phyloP scores from a whole-genome alignment of 2,113 vertebrate genomes.

The Rhinolophus sinicus region DNA sequence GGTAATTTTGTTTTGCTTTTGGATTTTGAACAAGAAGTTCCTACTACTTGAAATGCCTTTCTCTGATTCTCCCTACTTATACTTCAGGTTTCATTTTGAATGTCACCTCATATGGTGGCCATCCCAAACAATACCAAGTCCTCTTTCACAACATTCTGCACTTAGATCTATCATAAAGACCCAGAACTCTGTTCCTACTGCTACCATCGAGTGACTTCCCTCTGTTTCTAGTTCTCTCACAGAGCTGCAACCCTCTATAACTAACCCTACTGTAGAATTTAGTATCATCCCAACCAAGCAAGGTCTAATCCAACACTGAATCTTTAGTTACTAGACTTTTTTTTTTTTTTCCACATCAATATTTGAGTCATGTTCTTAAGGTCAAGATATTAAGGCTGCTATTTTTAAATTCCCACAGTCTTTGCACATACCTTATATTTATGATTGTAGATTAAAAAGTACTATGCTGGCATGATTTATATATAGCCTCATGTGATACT shows the following conservation, averaged over 20 bases:
- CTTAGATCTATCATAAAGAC: neutral
- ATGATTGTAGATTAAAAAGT: neutral
- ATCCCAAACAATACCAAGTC: neutral
- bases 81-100: neutral
- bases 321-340: neutral
- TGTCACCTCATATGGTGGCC: no score
- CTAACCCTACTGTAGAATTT: neutral
- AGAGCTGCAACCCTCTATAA: neutral
- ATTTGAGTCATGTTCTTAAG: slow-evolving; percentile 3
- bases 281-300: neutral
- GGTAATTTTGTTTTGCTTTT: neutral
- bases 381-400: neutral
- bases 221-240: neutral
- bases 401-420: neutral
- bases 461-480: neutral
- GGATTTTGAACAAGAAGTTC: neutral
- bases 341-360: neutral
- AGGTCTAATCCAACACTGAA: neutral
- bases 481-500: neutral
- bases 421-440: neutral
- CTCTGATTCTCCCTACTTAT: neutral
- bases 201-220: accelerated
- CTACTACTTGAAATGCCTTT: neutral
- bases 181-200: neutral
- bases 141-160: neutral